These are phyloP conservation scores for Yponomeuta malinellus DNA, from an alignment of 2,888 invertebrate genomes.

Conservation along the genomic window DNA sequence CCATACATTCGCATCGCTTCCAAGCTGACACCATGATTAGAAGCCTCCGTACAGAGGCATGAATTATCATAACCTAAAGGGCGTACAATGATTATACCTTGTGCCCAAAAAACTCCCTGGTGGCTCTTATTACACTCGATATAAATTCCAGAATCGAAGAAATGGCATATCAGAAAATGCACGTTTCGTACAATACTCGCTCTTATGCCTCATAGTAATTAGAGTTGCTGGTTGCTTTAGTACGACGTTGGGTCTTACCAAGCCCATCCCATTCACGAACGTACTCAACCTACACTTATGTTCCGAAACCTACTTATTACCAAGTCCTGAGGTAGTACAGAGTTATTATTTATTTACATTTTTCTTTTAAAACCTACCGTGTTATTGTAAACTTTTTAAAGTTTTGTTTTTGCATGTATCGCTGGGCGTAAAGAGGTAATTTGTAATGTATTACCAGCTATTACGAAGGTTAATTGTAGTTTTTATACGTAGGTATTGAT, in stretches of 20 bases:
- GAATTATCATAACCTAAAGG: neutral
- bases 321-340: slow-evolving; percentile 1
- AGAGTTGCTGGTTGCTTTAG: neutral
- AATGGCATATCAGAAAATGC: neutral
- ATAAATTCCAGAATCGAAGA: neutral
- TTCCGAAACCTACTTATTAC: slow-evolving; percentile 11
- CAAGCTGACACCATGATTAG: neutral
- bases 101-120: neutral
- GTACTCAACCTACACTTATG: slow-evolving; percentile 10
- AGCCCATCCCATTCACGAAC: neutral
- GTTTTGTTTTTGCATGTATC: neutral
- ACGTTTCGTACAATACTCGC: neutral
- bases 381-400: slow-evolving; percentile 7
- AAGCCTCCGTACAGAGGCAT: neutral
- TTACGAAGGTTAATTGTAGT: neutral
- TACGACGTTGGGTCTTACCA: neutral
- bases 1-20: neutral
- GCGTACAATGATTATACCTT: neutral
- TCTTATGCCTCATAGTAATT: neutral
- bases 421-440: neutral
- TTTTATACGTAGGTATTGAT: neutral
- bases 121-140: neutral
- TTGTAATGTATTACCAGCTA: slow-evolving; percentile 14
- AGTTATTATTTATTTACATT: slow-evolving; percentile 16
- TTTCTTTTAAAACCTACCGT: slow-evolving; percentile 4